phyloP scores from a whole-genome alignment of 2,113 vertebrate species.

The Indicator maculatus region DNA sequence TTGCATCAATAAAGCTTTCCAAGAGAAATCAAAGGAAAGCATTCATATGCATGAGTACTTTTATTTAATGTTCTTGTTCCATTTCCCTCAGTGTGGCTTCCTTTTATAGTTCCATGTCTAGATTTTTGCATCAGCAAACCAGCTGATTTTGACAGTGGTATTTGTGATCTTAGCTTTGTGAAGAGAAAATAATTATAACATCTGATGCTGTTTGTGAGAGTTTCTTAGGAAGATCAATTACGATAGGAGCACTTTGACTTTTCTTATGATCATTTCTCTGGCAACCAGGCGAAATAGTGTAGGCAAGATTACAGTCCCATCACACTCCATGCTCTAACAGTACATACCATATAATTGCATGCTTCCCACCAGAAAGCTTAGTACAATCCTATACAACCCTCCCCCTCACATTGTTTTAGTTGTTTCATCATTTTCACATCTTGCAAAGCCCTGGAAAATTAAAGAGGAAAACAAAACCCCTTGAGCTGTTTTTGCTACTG shows the following conservation, averaged over 20 bases:
- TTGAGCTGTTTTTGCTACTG: constrained; percentile 2
- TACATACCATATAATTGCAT: constrained; percentile 37
- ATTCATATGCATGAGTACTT: background rate
- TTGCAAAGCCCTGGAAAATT: constrained; percentile 16
- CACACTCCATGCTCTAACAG: constrained; percentile 44
- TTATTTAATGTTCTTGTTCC: background rate
- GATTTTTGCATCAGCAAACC: background rate
- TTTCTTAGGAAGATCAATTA: constrained; percentile 50
- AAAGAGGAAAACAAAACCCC: constrained; percentile 28
- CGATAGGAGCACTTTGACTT: constrained; percentile 35
- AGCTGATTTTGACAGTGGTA: constrained; percentile 1
- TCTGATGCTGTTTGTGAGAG: background rate
- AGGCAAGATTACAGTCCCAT: constrained; percentile 59
- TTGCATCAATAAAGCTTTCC: background rate
- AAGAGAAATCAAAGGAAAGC: background rate
- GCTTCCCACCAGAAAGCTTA: constrained; percentile 56
- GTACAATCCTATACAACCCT: constrained; percentile 31
- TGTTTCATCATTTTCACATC: constrained; percentile 37
- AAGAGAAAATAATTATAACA: constrained; percentile 42
- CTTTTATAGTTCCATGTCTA: background rate
- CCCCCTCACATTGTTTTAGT: background rate
- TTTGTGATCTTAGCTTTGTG: background rate
- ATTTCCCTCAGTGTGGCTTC: background rate
- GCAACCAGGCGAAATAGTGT: constrained; percentile 54
- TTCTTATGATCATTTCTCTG: constrained; percentile 59